Evolutionary conservation across 2,888 invertebrate species (phyloP).

Genomic region (Scaptomyza reducta): DNA sequence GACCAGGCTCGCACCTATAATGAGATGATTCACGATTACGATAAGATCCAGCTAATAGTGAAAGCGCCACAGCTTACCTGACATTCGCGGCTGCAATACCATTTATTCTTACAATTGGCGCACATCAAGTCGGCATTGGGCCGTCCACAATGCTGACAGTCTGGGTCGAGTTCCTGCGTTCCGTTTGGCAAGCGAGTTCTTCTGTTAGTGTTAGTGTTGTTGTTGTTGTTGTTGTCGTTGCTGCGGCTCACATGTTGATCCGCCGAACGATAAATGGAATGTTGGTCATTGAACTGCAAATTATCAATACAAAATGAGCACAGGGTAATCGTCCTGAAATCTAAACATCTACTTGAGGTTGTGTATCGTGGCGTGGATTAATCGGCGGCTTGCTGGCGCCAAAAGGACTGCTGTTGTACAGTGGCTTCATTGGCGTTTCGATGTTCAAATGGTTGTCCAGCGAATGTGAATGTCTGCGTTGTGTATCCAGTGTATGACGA

Average conservation of each 20-base stretch:
- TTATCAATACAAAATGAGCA: too few species aligned
- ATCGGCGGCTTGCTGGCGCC: constrained; percentile 4
- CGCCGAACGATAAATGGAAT: constrained; percentile 48
- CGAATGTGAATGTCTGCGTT: constrained; percentile 14
- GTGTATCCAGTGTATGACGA: not conserved
- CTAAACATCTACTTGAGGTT: constrained; percentile 21
- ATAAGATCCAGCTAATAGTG: not conserved
- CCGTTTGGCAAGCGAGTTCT: constrained; percentile 72
- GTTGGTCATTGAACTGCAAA: constrained; percentile 37
- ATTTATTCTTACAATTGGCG: constrained; percentile 95
- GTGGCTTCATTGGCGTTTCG: constrained; percentile 42
- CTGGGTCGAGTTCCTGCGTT: constrained; percentile 17
- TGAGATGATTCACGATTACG: not conserved
- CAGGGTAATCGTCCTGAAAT: not conserved
- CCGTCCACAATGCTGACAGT: constrained; percentile 93
- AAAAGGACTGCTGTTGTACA: constrained; percentile 64
- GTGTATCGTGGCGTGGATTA: constrained; percentile 11
- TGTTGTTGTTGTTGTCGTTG: too few species aligned
- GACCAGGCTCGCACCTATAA: constrained; percentile 93
- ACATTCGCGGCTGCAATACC: constrained; percentile 97
- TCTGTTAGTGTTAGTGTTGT: too few species aligned
- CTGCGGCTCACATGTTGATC: constrained; percentile 2
- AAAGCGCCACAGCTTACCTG: constrained; percentile 87
- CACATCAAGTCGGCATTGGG: constrained; percentile 94
- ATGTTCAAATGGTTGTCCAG: constrained; percentile 46